A percentile compares a stretch with the other conserved stretches of the same genome.
phyloP scores from a whole-genome alignment of 2,888 invertebrate genomes.

The Euzophera pinguis region DNA sequence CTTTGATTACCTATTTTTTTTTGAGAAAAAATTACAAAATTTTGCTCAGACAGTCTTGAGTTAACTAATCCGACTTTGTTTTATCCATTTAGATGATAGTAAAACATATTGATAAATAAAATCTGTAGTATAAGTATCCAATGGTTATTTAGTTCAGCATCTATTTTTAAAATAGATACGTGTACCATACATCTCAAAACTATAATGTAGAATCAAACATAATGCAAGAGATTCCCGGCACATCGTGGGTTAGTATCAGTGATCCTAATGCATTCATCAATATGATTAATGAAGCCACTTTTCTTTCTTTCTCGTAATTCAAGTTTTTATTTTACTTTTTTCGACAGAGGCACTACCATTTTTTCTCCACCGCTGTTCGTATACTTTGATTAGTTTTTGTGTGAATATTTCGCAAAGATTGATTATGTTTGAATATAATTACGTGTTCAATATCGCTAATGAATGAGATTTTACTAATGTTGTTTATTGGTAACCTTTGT shows the following conservation, averaged over 20 bases:
- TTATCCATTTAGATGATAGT: too few relatives aligned
- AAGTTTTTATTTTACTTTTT: constrained; percentile 42
- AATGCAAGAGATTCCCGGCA: neutral
- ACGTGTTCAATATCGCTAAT: constrained; percentile 37
- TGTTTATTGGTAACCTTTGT: constrained; percentile 25
- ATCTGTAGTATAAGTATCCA: too few relatives aligned
- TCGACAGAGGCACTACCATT: constrained; percentile 25
- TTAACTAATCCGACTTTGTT: too few relatives aligned
- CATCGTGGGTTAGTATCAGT: constrained; percentile 37
- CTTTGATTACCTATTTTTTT: too few relatives aligned
- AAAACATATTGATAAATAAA: too few relatives aligned
- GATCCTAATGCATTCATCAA: constrained; percentile 63
- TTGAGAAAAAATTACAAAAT: too few relatives aligned
- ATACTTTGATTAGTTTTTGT: constrained; percentile 50
- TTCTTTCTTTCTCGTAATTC: constrained; percentile 45
- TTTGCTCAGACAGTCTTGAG: too few relatives aligned
- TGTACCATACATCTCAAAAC: neutral
- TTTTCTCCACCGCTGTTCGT: constrained; percentile 42
- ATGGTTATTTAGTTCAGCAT: too few relatives aligned
- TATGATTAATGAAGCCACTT: constrained; percentile 62
- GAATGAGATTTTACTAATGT: constrained; percentile 25
- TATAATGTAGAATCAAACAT: neutral
- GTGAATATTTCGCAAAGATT: constrained; percentile 53
- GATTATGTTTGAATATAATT: constrained; percentile 40
- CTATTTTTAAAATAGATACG: too few relatives aligned